Percentiles rank a stretch among this genome's conserved stretches.
These are phyloP conservation scores for Leptoclinus maculatus DNA, from an alignment of 2,797 vertebrate genomes.

Conservation along the genomic window DNA sequence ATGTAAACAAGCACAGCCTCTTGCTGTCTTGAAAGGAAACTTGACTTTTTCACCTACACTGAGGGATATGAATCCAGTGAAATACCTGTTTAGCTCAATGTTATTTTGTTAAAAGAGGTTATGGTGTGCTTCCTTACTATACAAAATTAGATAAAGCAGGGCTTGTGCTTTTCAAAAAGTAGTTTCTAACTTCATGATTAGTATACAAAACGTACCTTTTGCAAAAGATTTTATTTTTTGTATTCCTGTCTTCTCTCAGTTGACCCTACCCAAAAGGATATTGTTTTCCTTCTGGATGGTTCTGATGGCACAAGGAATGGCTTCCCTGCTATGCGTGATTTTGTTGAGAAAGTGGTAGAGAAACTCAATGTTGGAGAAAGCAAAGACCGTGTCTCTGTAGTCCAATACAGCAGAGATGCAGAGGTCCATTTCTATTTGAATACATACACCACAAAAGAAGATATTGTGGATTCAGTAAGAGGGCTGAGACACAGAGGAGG, in stretches of 20 bases:
- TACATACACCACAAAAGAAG: conserved; percentile 44
- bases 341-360: conserved; percentile 65
- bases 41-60: too few species aligned
- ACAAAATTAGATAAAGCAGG: too few species aligned
- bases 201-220: too few species aligned
- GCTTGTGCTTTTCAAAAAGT: too few species aligned
- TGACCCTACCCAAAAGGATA: conserved; percentile 78
- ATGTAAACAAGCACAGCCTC: too few species aligned
- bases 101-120: too few species aligned
- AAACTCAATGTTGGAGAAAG: conserved; percentile 49
- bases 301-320: conserved; percentile 61
- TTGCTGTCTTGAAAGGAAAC: too few species aligned
- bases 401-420: conserved; percentile 73
- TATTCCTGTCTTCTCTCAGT: conserved; percentile 46
- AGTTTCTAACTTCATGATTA: too few species aligned
- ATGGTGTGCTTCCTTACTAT: too few species aligned
- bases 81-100: too few species aligned
- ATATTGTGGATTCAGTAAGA: conserved; percentile 47
- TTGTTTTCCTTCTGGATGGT: conserved; percentile 76
- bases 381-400: conserved; percentile 64
- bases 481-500: conserved; percentile 67
- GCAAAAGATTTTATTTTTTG: too few species aligned
- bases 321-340: conserved; percentile 69
- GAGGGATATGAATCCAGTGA: too few species aligned
- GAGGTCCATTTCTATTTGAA: conserved; percentile 76